Evolutionary conservation across 1,140 invertebrate genomes (phyloP).

Genomic region (Ceratina japonica): DNA sequence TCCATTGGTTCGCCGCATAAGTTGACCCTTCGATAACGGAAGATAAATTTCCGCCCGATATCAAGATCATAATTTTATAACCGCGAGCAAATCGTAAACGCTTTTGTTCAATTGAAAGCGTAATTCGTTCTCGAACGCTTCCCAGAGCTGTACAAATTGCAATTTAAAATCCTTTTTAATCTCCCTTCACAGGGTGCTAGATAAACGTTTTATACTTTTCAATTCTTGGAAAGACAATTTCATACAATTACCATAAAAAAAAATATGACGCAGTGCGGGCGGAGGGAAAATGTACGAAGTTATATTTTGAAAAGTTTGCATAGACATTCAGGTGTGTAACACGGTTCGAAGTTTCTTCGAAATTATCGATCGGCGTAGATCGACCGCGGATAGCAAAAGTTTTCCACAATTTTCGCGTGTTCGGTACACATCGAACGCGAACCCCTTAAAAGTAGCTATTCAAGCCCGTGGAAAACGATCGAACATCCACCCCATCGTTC

Average conservation of each 20-base stretch:
- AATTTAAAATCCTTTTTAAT: no score
- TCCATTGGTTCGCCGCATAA: conserved; percentile 43
- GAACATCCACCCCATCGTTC: background rate
- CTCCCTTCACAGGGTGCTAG: no score
- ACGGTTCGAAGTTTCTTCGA: conserved; percentile 46
- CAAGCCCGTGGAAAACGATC: conserved; percentile 25
- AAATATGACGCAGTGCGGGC: background rate
- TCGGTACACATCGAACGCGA: conserved; percentile 14
- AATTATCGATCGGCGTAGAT: conserved; percentile 48
- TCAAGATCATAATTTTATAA: conserved; percentile 1
- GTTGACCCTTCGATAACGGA: conserved; percentile 53
- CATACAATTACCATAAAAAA: no score
- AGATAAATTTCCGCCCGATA: conserved; percentile 27
- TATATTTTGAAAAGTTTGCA: background rate
- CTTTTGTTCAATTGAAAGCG: background rate
- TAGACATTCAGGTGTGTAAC: background rate
- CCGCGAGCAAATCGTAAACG: conserved; percentile 17
- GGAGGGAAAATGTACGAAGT: background rate
- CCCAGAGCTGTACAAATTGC: no score
- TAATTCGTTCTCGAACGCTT: no score
- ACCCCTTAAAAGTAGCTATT: conserved; percentile 22
- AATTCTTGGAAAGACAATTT: no score
- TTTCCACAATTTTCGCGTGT: conserved; percentile 38
- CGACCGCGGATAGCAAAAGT: conserved; percentile 27
- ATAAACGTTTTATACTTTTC: no score